phyloP scores from a whole-genome alignment of 2,113 vertebrate species.

The Oostethus manadensis region DNA sequence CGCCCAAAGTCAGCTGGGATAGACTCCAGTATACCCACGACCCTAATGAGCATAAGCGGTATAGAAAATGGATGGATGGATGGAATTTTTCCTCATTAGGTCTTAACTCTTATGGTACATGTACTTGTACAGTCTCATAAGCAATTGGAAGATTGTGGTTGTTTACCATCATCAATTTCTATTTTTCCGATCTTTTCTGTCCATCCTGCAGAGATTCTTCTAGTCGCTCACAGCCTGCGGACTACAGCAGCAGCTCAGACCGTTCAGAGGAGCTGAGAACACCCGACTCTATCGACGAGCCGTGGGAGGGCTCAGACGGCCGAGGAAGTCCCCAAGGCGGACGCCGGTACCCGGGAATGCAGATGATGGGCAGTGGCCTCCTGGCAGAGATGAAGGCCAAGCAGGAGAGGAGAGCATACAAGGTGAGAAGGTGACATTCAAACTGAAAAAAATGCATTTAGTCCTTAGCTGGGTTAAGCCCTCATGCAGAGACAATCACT shows the following conservation, averaged over 20 bases:
- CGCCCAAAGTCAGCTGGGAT: no score
- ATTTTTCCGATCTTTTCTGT: not conserved
- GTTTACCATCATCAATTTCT: not conserved
- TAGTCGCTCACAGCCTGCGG: slow-evolving; percentile 53
- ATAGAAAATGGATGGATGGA: no score
- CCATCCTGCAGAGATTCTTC: slow-evolving; percentile 45
- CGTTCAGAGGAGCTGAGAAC: slow-evolving; percentile 82
- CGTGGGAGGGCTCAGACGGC: slow-evolving; percentile 72
- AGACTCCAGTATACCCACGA: no score
- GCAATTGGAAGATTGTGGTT: no score
- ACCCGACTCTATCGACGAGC: slow-evolving; percentile 82
- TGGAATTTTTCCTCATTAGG: no score
- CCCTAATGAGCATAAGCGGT: no score
- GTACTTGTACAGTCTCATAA: no score
- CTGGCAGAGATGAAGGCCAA: slow-evolving; percentile 98
- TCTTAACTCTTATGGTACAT: no score
- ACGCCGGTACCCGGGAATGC: slow-evolving; percentile 79
- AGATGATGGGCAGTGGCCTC: slow-evolving; percentile 90
- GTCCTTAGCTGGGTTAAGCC: no score
- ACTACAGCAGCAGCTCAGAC: slow-evolving; percentile 77
- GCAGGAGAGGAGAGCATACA: slow-evolving; percentile 87
- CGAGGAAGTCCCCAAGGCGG: slow-evolving; percentile 83
- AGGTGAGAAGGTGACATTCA: slow-evolving; percentile 66
- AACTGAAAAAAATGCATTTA: not conserved
- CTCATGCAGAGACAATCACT: no score